A percentile compares a stretch with the other conserved stretches of the same genome.
Conservation (phyloP, 2,113 vertebrate species). For the Anoura caudifer region DNA sequence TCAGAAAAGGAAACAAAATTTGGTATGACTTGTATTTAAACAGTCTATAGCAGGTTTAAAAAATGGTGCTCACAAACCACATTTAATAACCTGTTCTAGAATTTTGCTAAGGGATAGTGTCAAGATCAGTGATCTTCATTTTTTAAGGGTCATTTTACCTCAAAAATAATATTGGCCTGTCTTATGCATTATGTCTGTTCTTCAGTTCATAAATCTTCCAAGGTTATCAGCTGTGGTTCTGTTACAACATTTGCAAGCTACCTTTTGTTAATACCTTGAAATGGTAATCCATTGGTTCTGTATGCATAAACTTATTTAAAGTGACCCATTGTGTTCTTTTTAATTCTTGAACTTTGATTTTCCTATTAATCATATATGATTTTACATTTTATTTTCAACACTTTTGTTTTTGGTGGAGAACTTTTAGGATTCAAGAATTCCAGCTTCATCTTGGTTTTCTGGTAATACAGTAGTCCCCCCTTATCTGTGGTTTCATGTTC, state of each 20-base stretch:
- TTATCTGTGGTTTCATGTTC: neutral
- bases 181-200: neutral
- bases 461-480: neutral
- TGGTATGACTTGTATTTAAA: slow-evolving; percentile 41
- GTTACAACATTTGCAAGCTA: neutral
- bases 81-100: slow-evolving; percentile 51
- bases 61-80: neutral
- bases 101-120: slow-evolving; percentile 42
- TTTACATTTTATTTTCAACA: neutral
- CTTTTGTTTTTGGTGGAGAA: neutral
- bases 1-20: slow-evolving; percentile 38
- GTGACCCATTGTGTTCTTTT: neutral
- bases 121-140: slow-evolving; percentile 19
- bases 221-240: neutral
- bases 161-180: neutral
- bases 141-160: slow-evolving; percentile 11
- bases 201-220: neutral
- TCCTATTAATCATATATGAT: neutral
- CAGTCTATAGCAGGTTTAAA: neutral
- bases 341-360: neutral
- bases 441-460: neutral
- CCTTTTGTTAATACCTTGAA: neutral
- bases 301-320: neutral
- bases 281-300: neutral
- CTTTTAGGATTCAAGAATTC: neutral